A percentile compares a stretch with the other conserved stretches of the same genome.
phyloP scores from a whole-genome alignment of 2,797 vertebrate species.

The Sylvia borin region DNA sequence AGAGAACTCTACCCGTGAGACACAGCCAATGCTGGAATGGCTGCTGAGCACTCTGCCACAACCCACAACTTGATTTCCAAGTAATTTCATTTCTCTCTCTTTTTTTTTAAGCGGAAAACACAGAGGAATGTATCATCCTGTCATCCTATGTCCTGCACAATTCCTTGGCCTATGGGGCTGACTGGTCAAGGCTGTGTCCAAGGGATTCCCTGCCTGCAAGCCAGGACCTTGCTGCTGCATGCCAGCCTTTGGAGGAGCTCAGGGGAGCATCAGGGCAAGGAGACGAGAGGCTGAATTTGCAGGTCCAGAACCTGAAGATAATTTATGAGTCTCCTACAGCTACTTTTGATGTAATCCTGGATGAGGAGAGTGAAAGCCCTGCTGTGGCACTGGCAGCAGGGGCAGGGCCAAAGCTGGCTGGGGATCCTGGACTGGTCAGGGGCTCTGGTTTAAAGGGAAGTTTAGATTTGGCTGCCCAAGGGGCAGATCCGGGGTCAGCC shows the following conservation, averaged over 20 bases:
- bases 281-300: neutral
- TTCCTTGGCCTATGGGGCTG: conserved; percentile 92
- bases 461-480: neutral
- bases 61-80: neutral
- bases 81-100: neutral
- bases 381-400: conserved; percentile 19
- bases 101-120: conserved; percentile 72
- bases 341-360: conserved; percentile 80
- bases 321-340: conserved; percentile 83
- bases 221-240: neutral
- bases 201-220: neutral
- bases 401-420: neutral
- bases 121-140: conserved; percentile 75
- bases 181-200: conserved; percentile 85
- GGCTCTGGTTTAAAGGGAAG: neutral
- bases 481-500: neutral
- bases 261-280: neutral
- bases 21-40: neutral
- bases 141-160: conserved; percentile 87
- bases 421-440: neutral
- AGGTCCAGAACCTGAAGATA: conserved; percentile 77
- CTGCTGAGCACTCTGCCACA: neutral
- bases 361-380: conserved; percentile 77
- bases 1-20: neutral
- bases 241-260: neutral